Evolutionary conservation across 1,140 invertebrate species (phyloP).

Genomic region (Agrypnia vestita): DNA sequence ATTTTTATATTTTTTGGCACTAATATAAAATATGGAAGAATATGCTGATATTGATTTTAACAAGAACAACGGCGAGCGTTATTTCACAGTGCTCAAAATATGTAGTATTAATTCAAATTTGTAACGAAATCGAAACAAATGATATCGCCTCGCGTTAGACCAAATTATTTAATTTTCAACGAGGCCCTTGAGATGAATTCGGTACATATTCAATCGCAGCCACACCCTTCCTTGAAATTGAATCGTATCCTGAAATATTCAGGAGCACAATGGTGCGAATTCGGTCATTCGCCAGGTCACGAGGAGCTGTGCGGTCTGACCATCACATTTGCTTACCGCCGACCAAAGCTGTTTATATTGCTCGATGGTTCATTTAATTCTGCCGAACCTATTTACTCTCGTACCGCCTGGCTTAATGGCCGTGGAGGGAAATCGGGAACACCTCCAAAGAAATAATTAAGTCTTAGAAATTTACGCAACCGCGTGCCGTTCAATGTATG

Average conservation of each 20-base stretch:
- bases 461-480: constrained; percentile 11
- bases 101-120: no score
- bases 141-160: no score
- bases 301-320: neutral
- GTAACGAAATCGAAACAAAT: no score
- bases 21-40: no score
- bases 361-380: constrained; percentile 32
- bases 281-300: constrained; percentile 24
- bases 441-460: constrained; percentile 32
- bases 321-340: constrained; percentile 11
- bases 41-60: no score
- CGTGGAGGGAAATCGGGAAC: neutral
- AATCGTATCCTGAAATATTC: constrained; percentile 18
- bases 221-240: constrained; percentile 11
- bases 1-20: no score
- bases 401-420: constrained; percentile 8
- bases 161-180: neutral
- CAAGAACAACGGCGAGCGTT: no score
- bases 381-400: constrained; percentile 14
- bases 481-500: neutral
- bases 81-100: no score
- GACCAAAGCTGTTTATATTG: constrained; percentile 12
- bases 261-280: constrained; percentile 18
- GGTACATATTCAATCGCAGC: constrained; percentile 8
- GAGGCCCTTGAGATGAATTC: constrained; percentile 12